Conservation (phyloP, 2,113 vertebrate species). For the Cavia porcellus region DNA sequence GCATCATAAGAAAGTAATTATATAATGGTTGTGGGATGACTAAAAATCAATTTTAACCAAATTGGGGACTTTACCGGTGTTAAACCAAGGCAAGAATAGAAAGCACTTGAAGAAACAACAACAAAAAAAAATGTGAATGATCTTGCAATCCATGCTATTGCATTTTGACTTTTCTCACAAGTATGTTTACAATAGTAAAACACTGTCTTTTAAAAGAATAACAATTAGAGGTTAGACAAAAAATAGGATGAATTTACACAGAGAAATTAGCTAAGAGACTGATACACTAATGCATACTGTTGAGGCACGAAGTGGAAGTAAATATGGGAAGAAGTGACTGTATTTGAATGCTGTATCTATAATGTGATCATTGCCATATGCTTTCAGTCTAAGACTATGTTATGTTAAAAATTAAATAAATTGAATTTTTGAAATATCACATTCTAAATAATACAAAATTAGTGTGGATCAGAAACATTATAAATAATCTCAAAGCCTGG, state of each 20-base stretch:
- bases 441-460: neutral
- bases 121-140: neutral
- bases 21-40: neutral
- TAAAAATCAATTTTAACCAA: neutral
- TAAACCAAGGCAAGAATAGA: neutral
- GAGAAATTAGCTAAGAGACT: neutral
- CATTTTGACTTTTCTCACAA: constrained; percentile 9
- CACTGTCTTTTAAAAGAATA: neutral
- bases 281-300: neutral
- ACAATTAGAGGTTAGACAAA: neutral
- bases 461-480: neutral
- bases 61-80: neutral
- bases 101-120: neutral
- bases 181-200: neutral
- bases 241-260: neutral
- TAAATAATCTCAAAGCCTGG: neutral
- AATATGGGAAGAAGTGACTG: neutral
- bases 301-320: neutral
- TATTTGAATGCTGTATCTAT: neutral
- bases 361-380: neutral
- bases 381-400: neutral
- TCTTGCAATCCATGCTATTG: neutral
- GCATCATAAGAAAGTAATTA: neutral
- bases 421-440: neutral
- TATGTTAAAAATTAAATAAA: neutral